A percentile compares a stretch with the other conserved stretches of the same genome.
phyloP scores from a whole-genome alignment of 2,888 invertebrate species.

The Arrhopalites spinosus region DNA sequence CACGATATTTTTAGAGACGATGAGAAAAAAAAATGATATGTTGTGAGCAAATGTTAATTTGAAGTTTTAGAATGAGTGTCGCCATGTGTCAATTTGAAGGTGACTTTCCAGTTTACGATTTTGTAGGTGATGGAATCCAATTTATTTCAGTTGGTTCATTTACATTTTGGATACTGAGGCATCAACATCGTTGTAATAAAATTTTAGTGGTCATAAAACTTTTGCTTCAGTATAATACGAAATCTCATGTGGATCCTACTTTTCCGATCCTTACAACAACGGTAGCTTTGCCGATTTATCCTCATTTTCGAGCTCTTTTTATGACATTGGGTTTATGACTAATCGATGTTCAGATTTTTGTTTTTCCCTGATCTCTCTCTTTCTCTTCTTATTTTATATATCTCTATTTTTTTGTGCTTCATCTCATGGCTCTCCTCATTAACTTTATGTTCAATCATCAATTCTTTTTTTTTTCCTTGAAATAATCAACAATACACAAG shows the following conservation, averaged over 20 bases:
- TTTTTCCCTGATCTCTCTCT: neutral
- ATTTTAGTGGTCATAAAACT: slow-evolving; percentile 11
- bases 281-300: neutral
- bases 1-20: too few relatives aligned
- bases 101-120: neutral
- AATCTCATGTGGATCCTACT: neutral
- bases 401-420: slow-evolving; percentile 4
- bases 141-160: slow-evolving; percentile 16
- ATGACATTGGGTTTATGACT: slow-evolving; percentile 16
- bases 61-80: neutral
- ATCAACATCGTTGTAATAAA: slow-evolving; percentile 5
- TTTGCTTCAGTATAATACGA: slow-evolving; percentile 1
- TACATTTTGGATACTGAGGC: slow-evolving; percentile 14
- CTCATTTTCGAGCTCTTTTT: neutral
- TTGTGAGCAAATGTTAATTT: neutral
- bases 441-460: slow-evolving; percentile 9
- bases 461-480: neutral
- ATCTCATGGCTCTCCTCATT: slow-evolving; percentile 10
- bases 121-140: slow-evolving; percentile 5
- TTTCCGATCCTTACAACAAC: neutral
- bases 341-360: slow-evolving; percentile 8
- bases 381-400: neutral
- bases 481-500: neutral
- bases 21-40: too few relatives aligned
- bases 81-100: neutral